These are phyloP conservation scores for Subanguina moxae DNA, from an alignment of 1,140 invertebrate genomes.

Conservation along the genomic window DNA sequence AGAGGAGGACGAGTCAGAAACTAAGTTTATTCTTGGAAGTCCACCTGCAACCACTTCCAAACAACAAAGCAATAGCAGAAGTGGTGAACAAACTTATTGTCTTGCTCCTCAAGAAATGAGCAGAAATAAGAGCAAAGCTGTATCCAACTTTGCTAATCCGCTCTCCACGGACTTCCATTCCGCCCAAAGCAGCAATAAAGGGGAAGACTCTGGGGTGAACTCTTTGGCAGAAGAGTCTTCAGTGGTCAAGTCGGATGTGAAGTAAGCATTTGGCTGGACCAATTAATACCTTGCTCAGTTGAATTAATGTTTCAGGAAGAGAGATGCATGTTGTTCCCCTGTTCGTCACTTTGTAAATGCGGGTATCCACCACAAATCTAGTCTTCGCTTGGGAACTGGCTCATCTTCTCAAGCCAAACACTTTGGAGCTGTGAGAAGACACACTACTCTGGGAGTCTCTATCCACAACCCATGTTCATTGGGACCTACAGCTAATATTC, in stretches of 20 bases:
- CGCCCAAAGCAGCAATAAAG: not conserved
- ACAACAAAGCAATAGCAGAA: too few relatives aligned
- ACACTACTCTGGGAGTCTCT: constrained; percentile 4
- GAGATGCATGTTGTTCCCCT: constrained; percentile 13
- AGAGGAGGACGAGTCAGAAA: constrained; percentile 3
- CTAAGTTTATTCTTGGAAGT: not conserved
- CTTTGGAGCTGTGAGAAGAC: not conserved
- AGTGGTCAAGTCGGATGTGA: too few relatives aligned
- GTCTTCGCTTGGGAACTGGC: not conserved
- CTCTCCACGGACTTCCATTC: not conserved
- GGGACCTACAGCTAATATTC: too few relatives aligned
- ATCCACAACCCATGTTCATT: not conserved
- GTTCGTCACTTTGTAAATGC: constrained; percentile 4
- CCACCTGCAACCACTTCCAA: too few relatives aligned
- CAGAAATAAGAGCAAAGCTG: too few relatives aligned
- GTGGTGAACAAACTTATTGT: too few relatives aligned
- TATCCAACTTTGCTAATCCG: too few relatives aligned
- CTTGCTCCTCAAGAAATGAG: not conserved
- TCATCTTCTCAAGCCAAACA: not conserved
- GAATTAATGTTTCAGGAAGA: constrained; percentile 8
- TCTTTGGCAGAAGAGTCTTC: not conserved
- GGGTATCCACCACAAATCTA: not conserved
- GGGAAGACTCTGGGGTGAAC: constrained; percentile 1
- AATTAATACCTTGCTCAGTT: not conserved
- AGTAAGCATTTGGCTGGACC: too few relatives aligned